These are phyloP conservation scores for Lagorchestes hirsutus DNA, from an alignment of 2,797 vertebrate species.

Conservation along the genomic window DNA sequence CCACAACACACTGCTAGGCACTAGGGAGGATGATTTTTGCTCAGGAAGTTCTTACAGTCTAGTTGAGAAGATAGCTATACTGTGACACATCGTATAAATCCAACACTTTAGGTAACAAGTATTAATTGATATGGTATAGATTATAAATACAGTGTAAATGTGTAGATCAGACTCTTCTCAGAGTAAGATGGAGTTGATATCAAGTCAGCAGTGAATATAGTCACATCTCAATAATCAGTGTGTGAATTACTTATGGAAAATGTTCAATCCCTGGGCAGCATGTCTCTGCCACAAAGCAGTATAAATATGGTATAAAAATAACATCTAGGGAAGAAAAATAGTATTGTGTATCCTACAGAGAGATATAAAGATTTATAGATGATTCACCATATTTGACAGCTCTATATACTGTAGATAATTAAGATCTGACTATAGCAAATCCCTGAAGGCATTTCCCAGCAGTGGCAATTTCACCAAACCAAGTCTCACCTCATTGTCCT, in stretches of 20 bases:
- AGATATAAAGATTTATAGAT: slow-evolving; percentile 21
- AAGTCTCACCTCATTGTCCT: not conserved
- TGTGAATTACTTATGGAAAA: slow-evolving; percentile 37
- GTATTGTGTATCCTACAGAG: not conserved
- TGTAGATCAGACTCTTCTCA: slow-evolving; percentile 9
- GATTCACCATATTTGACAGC: slow-evolving; percentile 7
- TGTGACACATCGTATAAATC: slow-evolving; percentile 35
- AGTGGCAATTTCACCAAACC: slow-evolving; percentile 10
- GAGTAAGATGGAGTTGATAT: slow-evolving; percentile 15
- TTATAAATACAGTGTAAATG: slow-evolving; percentile 40
- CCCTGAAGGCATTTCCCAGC: not conserved
- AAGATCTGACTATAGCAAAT: slow-evolving; percentile 28
- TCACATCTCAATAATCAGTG: not conserved
- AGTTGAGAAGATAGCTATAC: not conserved
- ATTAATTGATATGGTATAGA: slow-evolving; percentile 16
- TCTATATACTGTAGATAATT: not conserved
- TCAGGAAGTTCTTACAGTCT: not conserved
- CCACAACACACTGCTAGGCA: not conserved
- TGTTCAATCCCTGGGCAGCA: not conserved
- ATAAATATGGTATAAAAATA: not conserved
- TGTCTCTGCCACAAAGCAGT: slow-evolving; percentile 10
- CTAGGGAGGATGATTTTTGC: not conserved
- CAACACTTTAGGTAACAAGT: not conserved
- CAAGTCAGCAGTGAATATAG: slow-evolving; percentile 24
- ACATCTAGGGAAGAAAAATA: not conserved